Conservation (phyloP, 2,113 vertebrate genomes). For the Parus major region DNA sequence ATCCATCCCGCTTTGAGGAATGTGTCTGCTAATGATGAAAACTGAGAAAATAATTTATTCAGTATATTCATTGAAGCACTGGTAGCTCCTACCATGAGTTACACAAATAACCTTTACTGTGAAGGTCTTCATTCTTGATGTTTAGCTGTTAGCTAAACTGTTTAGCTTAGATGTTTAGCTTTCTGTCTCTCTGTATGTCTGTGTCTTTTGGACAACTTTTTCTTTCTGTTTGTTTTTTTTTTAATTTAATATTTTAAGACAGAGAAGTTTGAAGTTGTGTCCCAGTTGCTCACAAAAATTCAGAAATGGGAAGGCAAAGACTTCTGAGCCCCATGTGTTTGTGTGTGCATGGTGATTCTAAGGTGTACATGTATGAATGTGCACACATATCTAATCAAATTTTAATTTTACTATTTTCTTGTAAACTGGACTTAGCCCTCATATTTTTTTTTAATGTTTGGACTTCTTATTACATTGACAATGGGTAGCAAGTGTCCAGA, state of each 20-base stretch:
- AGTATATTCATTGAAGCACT: not conserved
- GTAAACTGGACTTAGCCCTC: not conserved
- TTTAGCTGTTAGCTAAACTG: not conserved
- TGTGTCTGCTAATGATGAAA: not conserved
- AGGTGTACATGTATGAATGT: not conserved
- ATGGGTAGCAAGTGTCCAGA: not conserved
- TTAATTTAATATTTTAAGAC: not conserved
- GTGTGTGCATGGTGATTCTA: not conserved
- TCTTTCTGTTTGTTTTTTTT: too few relatives aligned
- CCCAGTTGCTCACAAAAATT: not conserved
- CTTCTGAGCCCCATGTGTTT: not conserved
- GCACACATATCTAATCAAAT: not conserved
- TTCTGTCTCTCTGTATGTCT: not conserved
- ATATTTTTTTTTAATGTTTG: not conserved
- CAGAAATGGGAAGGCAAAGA: not conserved
- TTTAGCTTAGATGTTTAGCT: too few relatives aligned
- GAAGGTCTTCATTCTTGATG: not conserved
- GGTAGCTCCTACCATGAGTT: not conserved
- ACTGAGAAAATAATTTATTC: not conserved
- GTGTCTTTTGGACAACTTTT: not conserved
- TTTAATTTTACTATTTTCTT: not conserved
- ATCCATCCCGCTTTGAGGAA: not conserved
- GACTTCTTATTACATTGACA: not conserved
- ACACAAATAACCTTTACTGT: not conserved
- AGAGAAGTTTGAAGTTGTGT: not conserved